A percentile compares a stretch with the other conserved stretches of the same genome.
Evolutionary conservation across 1,140 invertebrate species (phyloP).

Genomic region (Temnothorax nylanderi): DNA sequence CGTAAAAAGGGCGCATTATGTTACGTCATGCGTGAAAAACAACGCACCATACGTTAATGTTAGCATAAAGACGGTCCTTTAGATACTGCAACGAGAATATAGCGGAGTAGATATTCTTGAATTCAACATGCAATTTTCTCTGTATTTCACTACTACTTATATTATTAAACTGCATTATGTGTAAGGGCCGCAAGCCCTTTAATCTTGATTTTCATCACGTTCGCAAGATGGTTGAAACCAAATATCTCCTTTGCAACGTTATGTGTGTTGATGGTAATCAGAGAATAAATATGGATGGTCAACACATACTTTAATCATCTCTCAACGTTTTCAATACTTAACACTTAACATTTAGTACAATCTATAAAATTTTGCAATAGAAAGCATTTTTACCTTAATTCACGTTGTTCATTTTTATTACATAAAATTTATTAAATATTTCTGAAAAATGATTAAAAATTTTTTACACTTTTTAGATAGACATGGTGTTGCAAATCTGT

Average conservation of each 20-base stretch:
- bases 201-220: conserved; percentile 50
- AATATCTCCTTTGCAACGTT: conserved; percentile 10
- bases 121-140: conserved; percentile 41
- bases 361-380: not conserved
- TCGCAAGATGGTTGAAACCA: not conserved
- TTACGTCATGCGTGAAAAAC: conserved; percentile 31
- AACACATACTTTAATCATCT: not conserved
- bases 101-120: conserved; percentile 14
- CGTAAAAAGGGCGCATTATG: not conserved
- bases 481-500: too few relatives aligned
- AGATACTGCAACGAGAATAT: conserved; percentile 22
- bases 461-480: too few relatives aligned
- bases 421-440: not conserved
- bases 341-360: not conserved
- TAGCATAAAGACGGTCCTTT: not conserved
- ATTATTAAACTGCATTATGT: conserved; percentile 29
- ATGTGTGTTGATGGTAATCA: conserved; percentile 11
- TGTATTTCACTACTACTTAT: not conserved
- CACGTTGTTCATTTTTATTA: not conserved
- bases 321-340: not conserved
- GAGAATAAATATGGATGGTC: not conserved
- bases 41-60: conserved; percentile 23
- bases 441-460: not conserved
- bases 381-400: not conserved
- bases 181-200: not conserved